Conservation (phyloP, 2,113 vertebrate species). For the Catharus fuscescens region DNA sequence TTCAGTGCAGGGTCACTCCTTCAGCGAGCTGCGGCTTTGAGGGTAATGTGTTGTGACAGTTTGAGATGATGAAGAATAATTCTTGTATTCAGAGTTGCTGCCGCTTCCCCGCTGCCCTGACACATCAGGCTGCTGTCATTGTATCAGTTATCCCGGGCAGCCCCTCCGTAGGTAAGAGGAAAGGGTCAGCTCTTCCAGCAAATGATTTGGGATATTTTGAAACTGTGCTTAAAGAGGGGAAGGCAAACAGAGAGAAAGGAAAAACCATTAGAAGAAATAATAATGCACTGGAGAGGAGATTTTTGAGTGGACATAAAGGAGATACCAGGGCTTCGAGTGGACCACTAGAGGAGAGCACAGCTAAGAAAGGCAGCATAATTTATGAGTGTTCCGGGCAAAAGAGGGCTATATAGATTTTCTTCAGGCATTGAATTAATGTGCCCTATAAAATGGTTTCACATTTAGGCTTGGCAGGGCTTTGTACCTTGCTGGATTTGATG, state of each 20-base stretch:
- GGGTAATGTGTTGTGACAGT: slow-evolving; percentile 85
- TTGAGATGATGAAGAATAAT: slow-evolving; percentile 89
- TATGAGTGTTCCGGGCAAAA: slow-evolving; percentile 74
- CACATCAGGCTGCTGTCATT: slow-evolving; percentile 86
- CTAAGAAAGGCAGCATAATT: slow-evolving; percentile 68
- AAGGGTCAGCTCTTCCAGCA: slow-evolving; percentile 70
- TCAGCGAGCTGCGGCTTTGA: slow-evolving; percentile 79
- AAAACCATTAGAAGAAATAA: slow-evolving; percentile 70
- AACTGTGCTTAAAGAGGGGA: slow-evolving; percentile 80
- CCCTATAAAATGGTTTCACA: slow-evolving; percentile 67
- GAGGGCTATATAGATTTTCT: slow-evolving; percentile 71
- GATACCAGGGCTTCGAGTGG: slow-evolving; percentile 58
- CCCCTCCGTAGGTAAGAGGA: slow-evolving; percentile 69
- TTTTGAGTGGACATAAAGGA: slow-evolving; percentile 70
- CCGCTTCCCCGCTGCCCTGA: slow-evolving; percentile 73
- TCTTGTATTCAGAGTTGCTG: slow-evolving; percentile 82
- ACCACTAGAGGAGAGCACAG: slow-evolving; percentile 18
- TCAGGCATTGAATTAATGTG: slow-evolving; percentile 68
- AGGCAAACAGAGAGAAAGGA: slow-evolving; percentile 68
- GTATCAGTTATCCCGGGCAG: slow-evolving; percentile 82
- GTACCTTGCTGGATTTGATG: neutral
- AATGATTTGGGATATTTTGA: slow-evolving; percentile 77
- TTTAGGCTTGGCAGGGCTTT: slow-evolving; percentile 62
- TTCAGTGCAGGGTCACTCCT: slow-evolving; percentile 78
- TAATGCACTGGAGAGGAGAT: slow-evolving; percentile 68